Conservation (phyloP, 2,113 vertebrate genomes). For the Aepyceros melampus region DNA sequence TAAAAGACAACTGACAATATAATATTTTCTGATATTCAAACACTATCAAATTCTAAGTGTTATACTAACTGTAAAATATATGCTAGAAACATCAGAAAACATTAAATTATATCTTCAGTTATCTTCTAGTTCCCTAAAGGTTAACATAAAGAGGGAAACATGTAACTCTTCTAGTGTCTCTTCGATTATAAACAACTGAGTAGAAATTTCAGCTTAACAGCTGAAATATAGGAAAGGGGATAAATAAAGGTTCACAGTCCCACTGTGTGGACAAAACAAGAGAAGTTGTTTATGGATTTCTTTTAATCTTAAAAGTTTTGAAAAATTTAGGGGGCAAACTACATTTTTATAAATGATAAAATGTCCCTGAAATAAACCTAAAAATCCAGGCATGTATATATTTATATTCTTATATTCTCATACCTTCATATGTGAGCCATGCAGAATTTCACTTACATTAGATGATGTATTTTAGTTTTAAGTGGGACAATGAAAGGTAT, state of each 20-base stretch:
- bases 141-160: neutral
- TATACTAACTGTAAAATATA: neutral
- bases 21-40: neutral
- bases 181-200: neutral
- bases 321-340: neutral
- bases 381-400: neutral
- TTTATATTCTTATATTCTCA: neutral
- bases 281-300: neutral
- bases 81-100: neutral
- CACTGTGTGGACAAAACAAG: neutral
- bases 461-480: neutral
- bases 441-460: neutral
- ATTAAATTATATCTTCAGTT: neutral
- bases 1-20: neutral
- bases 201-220: neutral
- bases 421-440: neutral
- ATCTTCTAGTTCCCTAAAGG: neutral
- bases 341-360: neutral
- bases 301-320: neutral
- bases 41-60: neutral
- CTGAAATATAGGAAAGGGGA: neutral
- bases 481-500: neutral
- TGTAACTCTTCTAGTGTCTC: neutral
- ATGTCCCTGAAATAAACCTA: neutral
- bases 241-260: neutral